These are phyloP conservation scores for Oxystoma pomonae DNA, from an alignment of 2,888 invertebrate species.

Conservation along the genomic window DNA sequence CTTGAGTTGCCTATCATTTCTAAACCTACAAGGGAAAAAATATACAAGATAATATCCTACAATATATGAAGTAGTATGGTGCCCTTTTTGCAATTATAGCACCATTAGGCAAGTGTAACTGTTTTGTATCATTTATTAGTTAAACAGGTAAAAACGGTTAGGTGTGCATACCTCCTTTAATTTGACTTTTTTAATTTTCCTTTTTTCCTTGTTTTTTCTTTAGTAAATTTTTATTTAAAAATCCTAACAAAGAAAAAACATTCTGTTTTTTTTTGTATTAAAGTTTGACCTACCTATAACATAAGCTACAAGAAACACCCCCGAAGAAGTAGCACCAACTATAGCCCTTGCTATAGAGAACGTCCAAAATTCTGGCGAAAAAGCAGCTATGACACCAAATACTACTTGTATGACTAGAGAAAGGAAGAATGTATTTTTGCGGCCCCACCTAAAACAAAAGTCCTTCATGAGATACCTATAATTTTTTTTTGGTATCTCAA, in stretches of 20 bases:
- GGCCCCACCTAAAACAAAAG: conserved; percentile 54
- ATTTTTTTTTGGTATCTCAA: too few species aligned
- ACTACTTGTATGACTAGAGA: conserved; percentile 66
- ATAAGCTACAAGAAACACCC: conserved; percentile 73
- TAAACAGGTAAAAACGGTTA: too few species aligned
- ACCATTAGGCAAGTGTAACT: too few species aligned
- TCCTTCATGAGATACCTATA: too few species aligned
- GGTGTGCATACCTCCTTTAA: too few species aligned
- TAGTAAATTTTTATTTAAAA: too few species aligned
- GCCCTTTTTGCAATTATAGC: too few species aligned
- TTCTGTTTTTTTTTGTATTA: too few species aligned
- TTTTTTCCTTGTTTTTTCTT: too few species aligned
- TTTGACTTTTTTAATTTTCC: too few species aligned
- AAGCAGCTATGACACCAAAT: conserved; percentile 61
- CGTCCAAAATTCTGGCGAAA: conserved; percentile 64
- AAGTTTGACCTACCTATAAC: conserved; percentile 70
- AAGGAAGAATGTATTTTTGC: conserved; percentile 67
- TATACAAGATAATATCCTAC: conserved; percentile 3
- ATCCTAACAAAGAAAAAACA: too few species aligned
- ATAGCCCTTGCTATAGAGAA: conserved; percentile 63
- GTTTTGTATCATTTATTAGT: too few species aligned
- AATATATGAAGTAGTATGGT: not conserved
- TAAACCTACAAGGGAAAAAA: conserved; percentile 46
- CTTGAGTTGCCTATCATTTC: conserved; percentile 71
- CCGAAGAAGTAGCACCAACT: conserved; percentile 70